phyloP scores from a whole-genome alignment of 2,888 invertebrate genomes.

The Seira musarum region DNA sequence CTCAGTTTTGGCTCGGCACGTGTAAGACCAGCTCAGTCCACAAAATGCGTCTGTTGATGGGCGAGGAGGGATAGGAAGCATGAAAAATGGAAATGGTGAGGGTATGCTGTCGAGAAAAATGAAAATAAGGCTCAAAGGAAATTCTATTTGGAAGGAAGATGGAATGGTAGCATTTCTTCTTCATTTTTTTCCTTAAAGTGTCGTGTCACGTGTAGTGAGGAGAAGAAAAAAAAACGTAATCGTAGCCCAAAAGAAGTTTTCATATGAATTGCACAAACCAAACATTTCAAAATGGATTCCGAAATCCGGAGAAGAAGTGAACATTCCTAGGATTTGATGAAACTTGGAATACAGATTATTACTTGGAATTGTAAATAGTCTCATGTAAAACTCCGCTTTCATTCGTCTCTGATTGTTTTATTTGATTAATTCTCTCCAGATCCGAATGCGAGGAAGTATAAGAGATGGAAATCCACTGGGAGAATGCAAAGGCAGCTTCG shows the following conservation, averaged over 20 bases:
- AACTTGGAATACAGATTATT: background rate
- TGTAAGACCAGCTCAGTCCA: constrained; percentile 50
- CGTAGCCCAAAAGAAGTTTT: no score
- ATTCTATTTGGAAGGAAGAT: background rate
- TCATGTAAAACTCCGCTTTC: background rate
- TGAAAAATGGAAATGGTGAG: constrained; percentile 8
- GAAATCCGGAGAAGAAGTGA: background rate
- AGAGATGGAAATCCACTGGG: background rate
- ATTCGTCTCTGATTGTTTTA: background rate
- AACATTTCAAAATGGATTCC: no score
- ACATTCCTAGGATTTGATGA: background rate
- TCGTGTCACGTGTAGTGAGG: background rate
- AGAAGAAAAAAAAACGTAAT: no score
- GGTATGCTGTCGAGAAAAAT: background rate
- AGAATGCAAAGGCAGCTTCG: background rate
- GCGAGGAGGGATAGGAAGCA: constrained; percentile 51
- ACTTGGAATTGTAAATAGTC: no score
- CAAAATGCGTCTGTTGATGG: constrained; percentile 48
- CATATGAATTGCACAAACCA: no score
- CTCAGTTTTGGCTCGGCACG: constrained; percentile 41
- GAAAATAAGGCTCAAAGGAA: background rate
- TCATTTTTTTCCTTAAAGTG: background rate
- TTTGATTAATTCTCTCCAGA: background rate
- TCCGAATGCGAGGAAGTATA: background rate
- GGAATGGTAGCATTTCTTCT: background rate